phyloP scores from a whole-genome alignment of 2,888 invertebrate genomes.

The Myopa tessellatipennis region DNA sequence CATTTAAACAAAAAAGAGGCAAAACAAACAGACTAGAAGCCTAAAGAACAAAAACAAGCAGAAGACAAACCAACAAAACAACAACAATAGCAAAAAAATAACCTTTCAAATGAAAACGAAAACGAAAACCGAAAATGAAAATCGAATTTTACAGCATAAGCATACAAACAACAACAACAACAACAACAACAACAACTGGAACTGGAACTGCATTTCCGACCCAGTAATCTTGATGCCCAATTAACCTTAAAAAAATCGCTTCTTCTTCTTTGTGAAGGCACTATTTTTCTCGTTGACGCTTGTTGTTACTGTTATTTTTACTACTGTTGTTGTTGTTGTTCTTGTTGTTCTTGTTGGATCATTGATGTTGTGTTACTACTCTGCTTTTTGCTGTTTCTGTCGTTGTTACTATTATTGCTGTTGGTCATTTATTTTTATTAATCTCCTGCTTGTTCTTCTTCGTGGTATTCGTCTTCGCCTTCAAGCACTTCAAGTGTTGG shows the following conservation, averaged over 20 bases:
- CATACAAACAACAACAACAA: conserved; percentile 41
- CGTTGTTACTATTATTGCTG: conserved; percentile 6
- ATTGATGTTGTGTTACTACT: not conserved
- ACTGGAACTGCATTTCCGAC: conserved; percentile 63
- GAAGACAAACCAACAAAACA: not conserved
- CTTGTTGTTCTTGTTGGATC: conserved; percentile 13
- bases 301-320: not conserved
- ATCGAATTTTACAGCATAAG: conserved; percentile 33
- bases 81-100: not conserved
- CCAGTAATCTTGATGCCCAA: conserved; percentile 69
- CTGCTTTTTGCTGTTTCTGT: not conserved
- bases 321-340: conserved; percentile 23
- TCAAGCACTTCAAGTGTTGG: not conserved
- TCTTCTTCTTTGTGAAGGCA: conserved; percentile 37
- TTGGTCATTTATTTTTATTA: not conserved
- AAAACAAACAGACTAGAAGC: not conserved
- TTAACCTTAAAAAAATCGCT: conserved; percentile 65
- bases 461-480: not conserved
- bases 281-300: not conserved
- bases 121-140: conserved; percentile 43
- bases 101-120: conserved; percentile 61
- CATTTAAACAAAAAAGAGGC: conserved; percentile 1
- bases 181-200: conserved; percentile 26
- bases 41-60: not conserved
- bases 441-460: not conserved